Evolutionary conservation across 2,888 invertebrate genomes (phyloP).

Genomic region (Troglohyphantes excavatus): DNA sequence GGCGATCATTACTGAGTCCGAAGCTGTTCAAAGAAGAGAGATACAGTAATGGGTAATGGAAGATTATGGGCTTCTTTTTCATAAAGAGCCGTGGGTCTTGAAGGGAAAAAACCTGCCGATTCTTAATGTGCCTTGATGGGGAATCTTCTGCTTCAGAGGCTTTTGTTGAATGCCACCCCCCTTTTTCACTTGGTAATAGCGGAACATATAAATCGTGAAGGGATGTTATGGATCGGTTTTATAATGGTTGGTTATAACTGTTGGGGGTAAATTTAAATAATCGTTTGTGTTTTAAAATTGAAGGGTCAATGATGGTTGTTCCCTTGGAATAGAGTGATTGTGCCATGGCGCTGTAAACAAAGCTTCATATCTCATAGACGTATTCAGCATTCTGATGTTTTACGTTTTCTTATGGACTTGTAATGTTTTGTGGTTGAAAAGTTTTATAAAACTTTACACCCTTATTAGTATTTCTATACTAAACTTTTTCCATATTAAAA

Average conservation of each 20-base stretch:
- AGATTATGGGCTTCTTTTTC: neutral
- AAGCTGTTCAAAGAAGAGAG: neutral
- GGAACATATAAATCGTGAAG: neutral
- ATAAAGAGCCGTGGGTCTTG: neutral
- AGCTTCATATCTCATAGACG: too few relatives aligned
- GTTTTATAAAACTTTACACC: too few relatives aligned
- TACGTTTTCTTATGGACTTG: too few relatives aligned
- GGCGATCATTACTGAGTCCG: constrained; percentile 29
- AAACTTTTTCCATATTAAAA: too few relatives aligned
- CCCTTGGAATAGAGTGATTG: too few relatives aligned
- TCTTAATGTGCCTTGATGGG: neutral
- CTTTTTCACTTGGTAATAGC: neutral
- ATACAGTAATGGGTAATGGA: constrained; percentile 18
- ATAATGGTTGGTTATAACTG: neutral
- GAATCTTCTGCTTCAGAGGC: neutral
- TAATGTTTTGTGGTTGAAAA: too few relatives aligned
- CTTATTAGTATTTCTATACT: too few relatives aligned
- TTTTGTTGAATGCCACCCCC: neutral
- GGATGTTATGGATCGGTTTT: neutral
- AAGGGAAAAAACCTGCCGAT: neutral
- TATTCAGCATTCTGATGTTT: too few relatives aligned
- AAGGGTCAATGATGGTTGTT: neutral
- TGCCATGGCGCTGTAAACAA: too few relatives aligned
- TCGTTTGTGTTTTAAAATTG: neutral
- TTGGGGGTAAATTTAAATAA: neutral